Evolutionary conservation across 2,797 vertebrate genomes (phyloP).

Genomic region (Sebastiscus tertius): DNA sequence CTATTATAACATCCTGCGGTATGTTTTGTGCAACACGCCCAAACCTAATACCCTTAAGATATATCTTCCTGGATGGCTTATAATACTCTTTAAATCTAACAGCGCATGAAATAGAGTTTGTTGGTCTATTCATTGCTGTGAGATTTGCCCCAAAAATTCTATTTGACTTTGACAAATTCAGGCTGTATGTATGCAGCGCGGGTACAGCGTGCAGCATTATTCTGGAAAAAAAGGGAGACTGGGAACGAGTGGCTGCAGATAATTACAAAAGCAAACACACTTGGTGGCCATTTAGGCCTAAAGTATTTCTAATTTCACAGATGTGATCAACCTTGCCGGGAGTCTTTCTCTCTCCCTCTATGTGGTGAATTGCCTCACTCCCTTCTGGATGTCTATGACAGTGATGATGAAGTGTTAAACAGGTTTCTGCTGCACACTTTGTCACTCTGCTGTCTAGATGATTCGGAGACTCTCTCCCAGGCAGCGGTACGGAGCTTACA

Average conservation of each 20-base stretch:
- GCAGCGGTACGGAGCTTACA: constrained; percentile 30
- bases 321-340: constrained; percentile 75
- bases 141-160: constrained; percentile 67
- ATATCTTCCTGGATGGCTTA: constrained; percentile 59
- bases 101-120: constrained; percentile 79
- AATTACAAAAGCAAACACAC: constrained; percentile 77
- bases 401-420: constrained; percentile 76
- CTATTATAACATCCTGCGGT: constrained; percentile 40
- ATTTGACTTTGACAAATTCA: constrained; percentile 71
- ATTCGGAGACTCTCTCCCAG: constrained; percentile 52
- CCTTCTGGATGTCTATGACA: constrained; percentile 58
- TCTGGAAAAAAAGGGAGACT: constrained; percentile 7
- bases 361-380: constrained; percentile 45
- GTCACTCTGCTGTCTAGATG: constrained; percentile 63
- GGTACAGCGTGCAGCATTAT: constrained; percentile 43
- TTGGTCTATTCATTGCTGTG: constrained; percentile 63
- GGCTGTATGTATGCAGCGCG: constrained; percentile 41
- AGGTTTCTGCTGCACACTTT: constrained; percentile 62
- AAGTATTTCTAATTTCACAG: constrained; percentile 83
- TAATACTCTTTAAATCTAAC: constrained; percentile 68
- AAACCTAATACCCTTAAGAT: constrained; percentile 63
- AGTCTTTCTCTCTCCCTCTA: constrained; percentile 49
- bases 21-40: constrained; percentile 51
- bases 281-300: constrained; percentile 64
- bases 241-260: constrained; percentile 58